phyloP scores from a whole-genome alignment of 2,888 invertebrate genomes.

The Cryptophagus acutangulus region DNA sequence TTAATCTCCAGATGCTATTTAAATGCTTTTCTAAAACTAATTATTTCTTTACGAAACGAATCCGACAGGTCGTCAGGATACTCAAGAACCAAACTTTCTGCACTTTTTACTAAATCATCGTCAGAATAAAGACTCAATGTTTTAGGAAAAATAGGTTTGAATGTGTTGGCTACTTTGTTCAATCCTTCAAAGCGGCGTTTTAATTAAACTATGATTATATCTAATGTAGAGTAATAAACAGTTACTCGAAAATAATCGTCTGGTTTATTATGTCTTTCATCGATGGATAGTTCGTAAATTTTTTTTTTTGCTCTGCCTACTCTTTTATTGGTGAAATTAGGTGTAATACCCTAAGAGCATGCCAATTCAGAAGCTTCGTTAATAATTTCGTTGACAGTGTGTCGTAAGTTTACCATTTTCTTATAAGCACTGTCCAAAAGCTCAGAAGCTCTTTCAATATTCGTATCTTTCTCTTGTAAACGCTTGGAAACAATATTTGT shows the following conservation, averaged over 20 bases:
- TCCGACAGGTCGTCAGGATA: no score
- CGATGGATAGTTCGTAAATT: conserved; percentile 5
- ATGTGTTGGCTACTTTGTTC: background rate
- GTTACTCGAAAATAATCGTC: background rate
- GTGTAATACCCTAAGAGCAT: background rate
- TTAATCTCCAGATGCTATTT: no score
- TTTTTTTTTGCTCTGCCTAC: conserved; percentile 9
- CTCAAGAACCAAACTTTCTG: background rate
- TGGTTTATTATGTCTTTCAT: conserved; percentile 4
- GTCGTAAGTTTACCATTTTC: conserved; percentile 2
- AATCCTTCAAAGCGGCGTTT: background rate
- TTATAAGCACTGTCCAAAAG: conserved; percentile 8
- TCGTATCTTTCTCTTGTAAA: conserved; percentile 4
- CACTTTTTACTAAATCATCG: background rate
- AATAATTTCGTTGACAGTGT: conserved; percentile 5
- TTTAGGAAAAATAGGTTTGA: background rate
- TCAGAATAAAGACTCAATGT: background rate
- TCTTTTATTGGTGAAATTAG: conserved; percentile 6
- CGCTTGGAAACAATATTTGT: background rate
- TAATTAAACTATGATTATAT: background rate
- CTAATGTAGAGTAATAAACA: background rate
- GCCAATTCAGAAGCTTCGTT: conserved; percentile 9
- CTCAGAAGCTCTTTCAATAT: conserved; percentile 6
- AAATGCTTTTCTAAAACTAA: no score
- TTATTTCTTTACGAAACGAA: no score